Base-by-base conservation (phyloP, 37 sponge, comb jelly and placozoan genomes). In the Mnemiopsis leidyi region DNA sequence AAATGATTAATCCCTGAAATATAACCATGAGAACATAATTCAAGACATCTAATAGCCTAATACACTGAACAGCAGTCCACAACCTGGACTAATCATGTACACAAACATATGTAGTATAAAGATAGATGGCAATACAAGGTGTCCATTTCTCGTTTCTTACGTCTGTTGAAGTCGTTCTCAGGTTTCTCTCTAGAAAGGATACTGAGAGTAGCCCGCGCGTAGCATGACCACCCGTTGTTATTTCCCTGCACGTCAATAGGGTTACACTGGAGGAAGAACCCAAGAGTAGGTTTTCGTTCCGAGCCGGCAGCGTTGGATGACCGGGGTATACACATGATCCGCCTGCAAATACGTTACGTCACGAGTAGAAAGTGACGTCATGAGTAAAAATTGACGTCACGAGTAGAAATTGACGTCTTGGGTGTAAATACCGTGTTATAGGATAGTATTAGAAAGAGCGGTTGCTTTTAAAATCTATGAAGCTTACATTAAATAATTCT, bases 181-280 rank as follows among this genome's bases (percentile, higher is more conserved):
- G 92, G 9, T 68, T 97, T 93, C 0, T 0, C 69, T 26, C 82
- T 94, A 68, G 94, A 94, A 0, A 97, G 79, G 23, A 97, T 93
- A 31, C 79, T 94, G 68, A 97, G 95, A 37, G 82, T 94, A 25
- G 97, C 97, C 31, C 92, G 88, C 0, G 96, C 97, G 32, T 69
- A 92, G 36, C 96, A 95, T 73, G 94, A 94, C 96, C 96, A 97
- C 38, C 96, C 95, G 38, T 95, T 96, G 73, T 28, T 69, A 0
- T 93, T 83, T 0, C 94, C 94, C 32, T 97, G 95, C 20, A 93
- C 93, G 24, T 94, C 83, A 23, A 95, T 92, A 28, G 97, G 97
- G 90, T 95, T 95, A 83, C 98, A 98, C 94, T 98, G 98, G 18
- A 98, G 96, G 83, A 98, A 98, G 32, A 98, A 92, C 0, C 98